Percentiles rank a stretch among this genome's conserved stretches.
These are phyloP conservation scores for Ammodytes dubius DNA, from an alignment of 2,113 vertebrate species.

Conservation along the genomic window DNA sequence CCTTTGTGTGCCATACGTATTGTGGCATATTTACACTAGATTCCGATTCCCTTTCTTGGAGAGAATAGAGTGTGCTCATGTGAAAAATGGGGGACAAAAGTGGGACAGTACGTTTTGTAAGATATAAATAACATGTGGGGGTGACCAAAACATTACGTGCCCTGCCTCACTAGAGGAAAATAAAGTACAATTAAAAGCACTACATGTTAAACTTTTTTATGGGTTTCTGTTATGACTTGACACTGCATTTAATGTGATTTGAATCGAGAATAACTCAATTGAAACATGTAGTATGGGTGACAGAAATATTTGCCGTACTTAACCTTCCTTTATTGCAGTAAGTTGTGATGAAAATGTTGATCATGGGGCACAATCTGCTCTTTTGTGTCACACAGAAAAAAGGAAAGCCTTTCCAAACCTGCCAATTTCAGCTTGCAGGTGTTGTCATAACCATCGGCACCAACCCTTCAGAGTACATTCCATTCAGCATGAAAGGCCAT, in stretches of 20 bases:
- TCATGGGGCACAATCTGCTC: conserved; percentile 27
- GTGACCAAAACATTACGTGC: conserved; percentile 24
- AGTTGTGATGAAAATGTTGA: conserved; percentile 35
- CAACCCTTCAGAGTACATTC: conserved; percentile 42
- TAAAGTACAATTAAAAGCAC: conserved; percentile 16
- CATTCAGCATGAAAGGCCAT: conserved; percentile 67
- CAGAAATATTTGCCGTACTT: neutral
- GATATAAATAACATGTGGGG: conserved; percentile 40
- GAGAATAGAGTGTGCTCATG: conserved; percentile 22
- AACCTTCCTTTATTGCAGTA: neutral
- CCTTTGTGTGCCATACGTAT: conserved; percentile 62
- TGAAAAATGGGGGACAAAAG: conserved; percentile 29
- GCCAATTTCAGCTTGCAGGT: conserved; percentile 39
- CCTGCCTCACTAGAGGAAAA: conserved; percentile 9
- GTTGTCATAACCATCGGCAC: conserved; percentile 38
- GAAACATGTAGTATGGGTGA: neutral
- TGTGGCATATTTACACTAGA: conserved; percentile 68
- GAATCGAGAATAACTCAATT: neutral
- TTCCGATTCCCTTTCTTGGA: conserved; percentile 65
- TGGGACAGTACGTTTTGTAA: conserved; percentile 27
- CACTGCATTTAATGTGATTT: neutral
- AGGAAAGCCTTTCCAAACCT: neutral
- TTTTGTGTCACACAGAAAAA: conserved; percentile 16
- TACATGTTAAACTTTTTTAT: neutral
- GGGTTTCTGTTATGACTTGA: neutral